Percentiles rank a stretch among this genome's conserved stretches.
These are phyloP conservation scores for Callionymus lyra DNA, from an alignment of 2,113 vertebrate genomes.

Conservation along the genomic window DNA sequence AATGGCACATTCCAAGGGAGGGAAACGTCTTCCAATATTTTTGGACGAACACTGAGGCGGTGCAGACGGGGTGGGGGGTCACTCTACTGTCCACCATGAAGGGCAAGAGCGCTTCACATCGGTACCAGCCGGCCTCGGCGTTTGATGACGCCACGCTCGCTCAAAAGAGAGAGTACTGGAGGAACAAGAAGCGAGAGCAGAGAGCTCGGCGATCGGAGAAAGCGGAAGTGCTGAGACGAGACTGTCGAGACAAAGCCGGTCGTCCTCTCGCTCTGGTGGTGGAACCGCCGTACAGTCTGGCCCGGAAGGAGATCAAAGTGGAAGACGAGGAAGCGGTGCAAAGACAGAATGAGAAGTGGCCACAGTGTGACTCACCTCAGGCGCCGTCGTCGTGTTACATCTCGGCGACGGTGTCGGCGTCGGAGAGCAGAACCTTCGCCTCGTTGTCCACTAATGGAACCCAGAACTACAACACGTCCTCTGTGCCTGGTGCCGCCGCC, in stretches of 20 bases:
- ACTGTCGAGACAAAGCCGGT: slow-evolving; percentile 7
- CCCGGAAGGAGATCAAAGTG: background rate
- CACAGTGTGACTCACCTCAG: slow-evolving; percentile 32
- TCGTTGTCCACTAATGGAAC: slow-evolving; percentile 22
- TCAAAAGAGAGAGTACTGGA: slow-evolving; percentile 72
- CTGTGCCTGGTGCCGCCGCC: slow-evolving; percentile 52
- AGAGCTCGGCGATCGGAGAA: slow-evolving; percentile 55
- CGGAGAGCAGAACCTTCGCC: slow-evolving; percentile 21
- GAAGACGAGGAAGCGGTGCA: background rate
- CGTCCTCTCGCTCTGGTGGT: slow-evolving; percentile 3
- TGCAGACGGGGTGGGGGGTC: slow-evolving; percentile 26
- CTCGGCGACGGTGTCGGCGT: slow-evolving; percentile 10
- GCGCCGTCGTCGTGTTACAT: slow-evolving; percentile 14
- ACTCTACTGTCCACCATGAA: slow-evolving; percentile 56
- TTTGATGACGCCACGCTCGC: slow-evolving; percentile 61
- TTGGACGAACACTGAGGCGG: slow-evolving; percentile 32
- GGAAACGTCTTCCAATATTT: too few relatives aligned
- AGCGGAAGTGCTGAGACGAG: slow-evolving; percentile 16
- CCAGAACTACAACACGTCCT: slow-evolving; percentile 31
- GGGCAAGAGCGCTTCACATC: slow-evolving; percentile 39
- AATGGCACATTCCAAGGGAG: too few relatives aligned
- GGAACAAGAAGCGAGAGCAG: slow-evolving; percentile 70
- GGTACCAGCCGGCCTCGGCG: slow-evolving; percentile 54
- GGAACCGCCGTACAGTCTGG: too few relatives aligned
- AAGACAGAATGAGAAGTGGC: slow-evolving; percentile 37